A percentile compares a stretch with the other conserved stretches of the same genome.
These are phyloP conservation scores for Metopolophium dirhodum DNA, from an alignment of 1,140 invertebrate genomes.

Conservation along the genomic window DNA sequence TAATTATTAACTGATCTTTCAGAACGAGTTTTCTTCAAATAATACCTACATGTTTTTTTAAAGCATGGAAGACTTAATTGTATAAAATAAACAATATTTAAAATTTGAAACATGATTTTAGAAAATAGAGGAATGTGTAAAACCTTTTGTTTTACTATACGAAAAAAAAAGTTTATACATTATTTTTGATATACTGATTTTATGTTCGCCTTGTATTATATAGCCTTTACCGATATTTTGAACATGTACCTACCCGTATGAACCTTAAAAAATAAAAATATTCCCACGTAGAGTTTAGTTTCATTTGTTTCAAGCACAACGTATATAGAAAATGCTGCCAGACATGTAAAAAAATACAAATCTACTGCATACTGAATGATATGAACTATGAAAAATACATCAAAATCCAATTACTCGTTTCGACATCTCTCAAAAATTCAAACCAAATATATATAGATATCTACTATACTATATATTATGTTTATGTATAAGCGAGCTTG, in stretches of 20 bases:
- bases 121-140: not conserved
- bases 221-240: not conserved
- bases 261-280: not conserved
- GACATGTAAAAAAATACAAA: not conserved
- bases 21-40: too few relatives aligned
- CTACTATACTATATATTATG: too few relatives aligned
- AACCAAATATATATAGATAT: not conserved
- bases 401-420: not conserved
- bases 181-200: not conserved
- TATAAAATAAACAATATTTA: too few relatives aligned
- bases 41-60: too few relatives aligned
- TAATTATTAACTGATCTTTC: too few relatives aligned
- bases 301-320: not conserved
- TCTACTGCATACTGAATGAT: not conserved
- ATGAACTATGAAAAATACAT: constrained; percentile 17
- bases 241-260: not conserved
- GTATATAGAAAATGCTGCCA: not conserved
- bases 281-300: not conserved
- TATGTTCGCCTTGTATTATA: not conserved
- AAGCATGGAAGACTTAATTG: too few relatives aligned
- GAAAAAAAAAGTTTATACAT: not conserved
- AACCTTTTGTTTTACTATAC: too few relatives aligned
- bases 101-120: not conserved
- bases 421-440: not conserved
- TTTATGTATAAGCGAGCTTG: too few relatives aligned